Evolutionary conservation across 1,140 invertebrate species (phyloP), one percentile per base, ranked within the genome.

Genomic region (Aplysia californica): DNA sequence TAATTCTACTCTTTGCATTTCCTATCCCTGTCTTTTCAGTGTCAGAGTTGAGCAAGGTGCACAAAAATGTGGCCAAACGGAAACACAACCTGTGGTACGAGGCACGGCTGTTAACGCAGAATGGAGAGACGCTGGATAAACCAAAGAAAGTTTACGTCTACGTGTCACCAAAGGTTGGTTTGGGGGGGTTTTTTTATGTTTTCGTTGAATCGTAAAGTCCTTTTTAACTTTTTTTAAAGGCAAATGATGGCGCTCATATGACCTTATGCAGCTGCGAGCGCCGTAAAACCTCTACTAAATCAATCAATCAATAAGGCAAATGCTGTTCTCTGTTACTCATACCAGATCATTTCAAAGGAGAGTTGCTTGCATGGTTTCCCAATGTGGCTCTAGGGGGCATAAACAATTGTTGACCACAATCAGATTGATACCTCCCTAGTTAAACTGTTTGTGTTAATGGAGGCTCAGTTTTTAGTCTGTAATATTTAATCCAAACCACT

Each of bases 61-160:
- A 96, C 85, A 96, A 96, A 87, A 96, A 96, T 86, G 94, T 97
- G 20, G 93, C 93, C 33, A 94, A 94, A 33, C 94, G 95, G 83
- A 95, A 94, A 84, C 94, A 95, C 80, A 95, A 94, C 85, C 93
- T 95, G 78, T 95, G 93, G 90, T 97, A 96, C 87, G 95, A 95
- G 87, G 96, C 95, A 4, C 93, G 94, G 84, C 89, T 97, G 64
- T 84, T 97, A 50, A 92, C 94, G 55, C 91, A 94, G 78, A 94
- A 94, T 78, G 93, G 93, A 6, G 92, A 93, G 78, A 91, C 90
- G 87, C 91, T 93, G 61, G 86, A 91, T 2, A 96, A 95, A 84
- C 93, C 95, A 6, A 95, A 96, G 83, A 96, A 95, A 90, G 95
- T 97, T 44, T 93, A 95, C 80, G 95, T 95, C 87, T 96, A 95